Conservation (phyloP, 2,113 vertebrate species). For the Chroicocephalus ridibundus region DNA sequence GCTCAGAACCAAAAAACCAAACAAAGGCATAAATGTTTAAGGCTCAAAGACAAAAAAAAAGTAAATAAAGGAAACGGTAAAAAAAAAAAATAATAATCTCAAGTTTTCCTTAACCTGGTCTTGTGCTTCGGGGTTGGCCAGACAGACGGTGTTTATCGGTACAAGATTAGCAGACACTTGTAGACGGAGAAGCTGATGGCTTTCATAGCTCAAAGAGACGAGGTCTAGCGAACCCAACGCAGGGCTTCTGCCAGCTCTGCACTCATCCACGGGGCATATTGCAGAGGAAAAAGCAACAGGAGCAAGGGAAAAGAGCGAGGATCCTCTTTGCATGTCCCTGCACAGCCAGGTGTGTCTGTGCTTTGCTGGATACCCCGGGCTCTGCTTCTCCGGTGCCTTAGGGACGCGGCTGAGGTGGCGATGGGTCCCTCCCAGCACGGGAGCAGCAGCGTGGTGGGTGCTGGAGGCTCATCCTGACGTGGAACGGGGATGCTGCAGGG, state of each 20-base stretch:
- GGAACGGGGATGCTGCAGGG: background rate
- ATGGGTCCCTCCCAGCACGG: background rate
- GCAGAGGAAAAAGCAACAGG: background rate
- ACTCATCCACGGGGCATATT: rapidly evolving
- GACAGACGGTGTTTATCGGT: background rate
- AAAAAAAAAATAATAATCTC: background rate
- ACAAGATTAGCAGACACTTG: background rate
- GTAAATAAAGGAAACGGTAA: background rate
- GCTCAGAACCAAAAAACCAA: background rate
- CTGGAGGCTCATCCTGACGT: background rate
- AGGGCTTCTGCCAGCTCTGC: background rate
- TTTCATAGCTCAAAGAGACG: background rate
- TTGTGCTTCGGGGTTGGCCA: background rate
- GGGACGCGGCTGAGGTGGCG: background rate
- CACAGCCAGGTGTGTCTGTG: background rate
- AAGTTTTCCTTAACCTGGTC: background rate
- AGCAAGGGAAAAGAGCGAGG: background rate
- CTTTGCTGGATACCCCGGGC: background rate
- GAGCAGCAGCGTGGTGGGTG: background rate
- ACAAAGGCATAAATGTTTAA: background rate
- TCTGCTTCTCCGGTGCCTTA: background rate
- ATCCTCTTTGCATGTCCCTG: background rate
- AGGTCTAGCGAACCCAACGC: background rate
- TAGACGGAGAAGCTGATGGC: background rate
- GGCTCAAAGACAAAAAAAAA: background rate